Evolutionary conservation across 2,797 vertebrate genomes (phyloP).

Genomic region (Lagocephalus sceleratus): DNA sequence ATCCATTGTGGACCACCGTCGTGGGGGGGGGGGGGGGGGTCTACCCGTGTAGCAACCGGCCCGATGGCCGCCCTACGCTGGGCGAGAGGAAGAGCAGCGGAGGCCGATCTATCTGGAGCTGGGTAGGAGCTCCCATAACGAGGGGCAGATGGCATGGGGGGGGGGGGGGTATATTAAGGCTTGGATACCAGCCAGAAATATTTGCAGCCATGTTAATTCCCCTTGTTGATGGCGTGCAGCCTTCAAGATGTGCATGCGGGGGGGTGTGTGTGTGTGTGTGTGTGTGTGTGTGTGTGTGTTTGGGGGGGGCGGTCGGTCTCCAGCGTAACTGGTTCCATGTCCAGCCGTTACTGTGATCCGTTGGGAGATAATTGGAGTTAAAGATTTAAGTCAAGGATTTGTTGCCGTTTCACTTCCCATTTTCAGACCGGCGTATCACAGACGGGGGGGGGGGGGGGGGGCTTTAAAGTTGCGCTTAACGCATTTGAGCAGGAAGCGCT

Average conservation of each 20-base stretch:
- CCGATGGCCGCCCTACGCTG: constrained; percentile 11
- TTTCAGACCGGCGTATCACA: constrained; percentile 43
- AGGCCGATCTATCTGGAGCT: constrained; percentile 44
- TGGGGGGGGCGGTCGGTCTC: constrained; percentile 17
- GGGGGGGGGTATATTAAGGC: constrained; percentile 41
- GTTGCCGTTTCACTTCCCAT: constrained; percentile 55
- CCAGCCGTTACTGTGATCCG: constrained; percentile 46
- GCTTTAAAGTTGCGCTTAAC: no score
- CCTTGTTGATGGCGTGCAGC: constrained; percentile 48
- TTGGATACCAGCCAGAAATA: constrained; percentile 60
- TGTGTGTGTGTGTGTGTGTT: constrained; percentile 35
- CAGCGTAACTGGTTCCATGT: constrained; percentile 54
- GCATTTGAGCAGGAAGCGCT: no score
- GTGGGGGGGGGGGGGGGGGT: background rate
- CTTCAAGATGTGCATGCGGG: constrained; percentile 55
- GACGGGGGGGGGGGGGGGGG: constrained; percentile 1
- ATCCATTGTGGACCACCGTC: constrained; percentile 22
- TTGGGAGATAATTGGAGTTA: constrained; percentile 54
- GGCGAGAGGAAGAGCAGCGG: constrained; percentile 5
- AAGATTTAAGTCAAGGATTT: constrained; percentile 44
- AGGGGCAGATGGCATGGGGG: constrained; percentile 63
- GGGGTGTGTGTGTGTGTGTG: constrained; percentile 30
- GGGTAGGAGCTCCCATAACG: constrained; percentile 56
- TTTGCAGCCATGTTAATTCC: constrained; percentile 63
- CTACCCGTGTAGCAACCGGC: constrained; percentile 23